Evolutionary conservation across 2,113 vertebrate species (phyloP), one percentile per base, ranked within the genome.

Genomic region (Sapajus apella): DNA sequence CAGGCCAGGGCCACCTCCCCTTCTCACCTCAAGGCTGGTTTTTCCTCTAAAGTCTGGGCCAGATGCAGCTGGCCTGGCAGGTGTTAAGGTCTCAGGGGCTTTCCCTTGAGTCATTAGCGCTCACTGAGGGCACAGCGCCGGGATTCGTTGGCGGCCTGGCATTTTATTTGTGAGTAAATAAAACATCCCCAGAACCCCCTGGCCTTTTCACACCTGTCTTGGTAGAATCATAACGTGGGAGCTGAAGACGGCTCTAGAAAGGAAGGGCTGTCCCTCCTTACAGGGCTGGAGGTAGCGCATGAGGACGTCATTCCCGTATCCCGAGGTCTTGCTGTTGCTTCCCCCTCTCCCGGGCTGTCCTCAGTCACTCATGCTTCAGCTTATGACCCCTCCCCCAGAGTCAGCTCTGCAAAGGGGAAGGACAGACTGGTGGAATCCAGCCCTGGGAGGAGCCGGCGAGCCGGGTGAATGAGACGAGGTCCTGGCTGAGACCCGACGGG

Each of bases 331-430:
- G 5, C 18, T 25, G 56, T 18, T 27, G 2, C 37, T 30, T 30
- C 6, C 16, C 66, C 1, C 0, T 1, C 0, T 50, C 8, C 50
- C 0, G 52, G 2, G 50, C 91, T 1, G 3, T 64, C 52, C 0
- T 40, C 21, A 2, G 52, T 23, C 43, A 2, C 14, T 25, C 0
- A 2, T 0, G 2, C 21, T 11, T 30, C 27, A 0, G 56, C 10
- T 64, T 21, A 30, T 58, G 37, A 10, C 43, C 32, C 0, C 17
- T 43, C 13, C 13, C 8, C 61, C 16, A 7, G 81, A 2, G 8
- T 21, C 37, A 0, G 35, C 72, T 40, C 58, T 45, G 25, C 47
- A 6, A 17, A 21, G 25, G n/a, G 66, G 56, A n/a, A 70, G 37
- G 73, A 32, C 21, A 17, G 1, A 45, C 1, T 43, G 8, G 6